A percentile compares a stretch with the other conserved stretches of the same genome.
Evolutionary conservation across 2,797 vertebrate genomes (phyloP).

Genomic region (Acanthurus lineatus): DNA sequence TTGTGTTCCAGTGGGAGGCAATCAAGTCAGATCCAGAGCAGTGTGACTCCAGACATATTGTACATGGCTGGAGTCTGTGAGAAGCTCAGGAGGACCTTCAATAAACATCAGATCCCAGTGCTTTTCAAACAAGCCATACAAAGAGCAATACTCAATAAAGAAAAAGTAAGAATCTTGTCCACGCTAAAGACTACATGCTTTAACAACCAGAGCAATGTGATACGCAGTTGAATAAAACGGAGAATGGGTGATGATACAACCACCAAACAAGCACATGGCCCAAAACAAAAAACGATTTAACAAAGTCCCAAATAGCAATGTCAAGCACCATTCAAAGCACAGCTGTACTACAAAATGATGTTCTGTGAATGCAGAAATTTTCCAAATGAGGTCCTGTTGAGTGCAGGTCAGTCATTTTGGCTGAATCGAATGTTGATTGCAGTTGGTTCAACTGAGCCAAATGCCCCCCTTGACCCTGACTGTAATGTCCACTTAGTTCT

Average conservation of each 20-base stretch:
- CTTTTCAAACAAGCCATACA: slow-evolving; percentile 10
- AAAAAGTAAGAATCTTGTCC: not conserved
- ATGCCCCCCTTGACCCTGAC: slow-evolving; percentile 48
- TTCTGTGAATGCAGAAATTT: not conserved
- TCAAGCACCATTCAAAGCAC: not conserved
- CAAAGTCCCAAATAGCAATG: not conserved
- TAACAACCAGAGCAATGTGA: slow-evolving; percentile 1
- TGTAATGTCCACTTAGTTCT: too few relatives aligned
- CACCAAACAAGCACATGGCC: not conserved
- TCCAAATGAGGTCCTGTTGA: not conserved
- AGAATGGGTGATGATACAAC: not conserved
- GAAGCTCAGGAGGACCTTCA: not conserved
- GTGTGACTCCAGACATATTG: not conserved
- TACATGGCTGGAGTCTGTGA: not conserved
- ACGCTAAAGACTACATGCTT: slow-evolving; percentile 1
- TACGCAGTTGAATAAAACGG: not conserved
- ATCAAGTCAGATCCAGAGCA: slow-evolving; percentile 12
- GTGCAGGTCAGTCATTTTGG: slow-evolving; percentile 38
- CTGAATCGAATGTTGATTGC: slow-evolving; percentile 18
- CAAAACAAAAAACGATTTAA: not conserved
- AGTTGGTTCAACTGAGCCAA: slow-evolving; percentile 37
- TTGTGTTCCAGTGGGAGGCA: slow-evolving; percentile 16
- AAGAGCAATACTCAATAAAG: slow-evolving; percentile 1
- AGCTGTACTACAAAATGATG: not conserved
- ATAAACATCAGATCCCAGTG: slow-evolving; percentile 1